Evolutionary conservation across 2,888 invertebrate species (phyloP), one percentile per base, ranked within the genome.

Genomic region (Ectemnius continuus): DNA sequence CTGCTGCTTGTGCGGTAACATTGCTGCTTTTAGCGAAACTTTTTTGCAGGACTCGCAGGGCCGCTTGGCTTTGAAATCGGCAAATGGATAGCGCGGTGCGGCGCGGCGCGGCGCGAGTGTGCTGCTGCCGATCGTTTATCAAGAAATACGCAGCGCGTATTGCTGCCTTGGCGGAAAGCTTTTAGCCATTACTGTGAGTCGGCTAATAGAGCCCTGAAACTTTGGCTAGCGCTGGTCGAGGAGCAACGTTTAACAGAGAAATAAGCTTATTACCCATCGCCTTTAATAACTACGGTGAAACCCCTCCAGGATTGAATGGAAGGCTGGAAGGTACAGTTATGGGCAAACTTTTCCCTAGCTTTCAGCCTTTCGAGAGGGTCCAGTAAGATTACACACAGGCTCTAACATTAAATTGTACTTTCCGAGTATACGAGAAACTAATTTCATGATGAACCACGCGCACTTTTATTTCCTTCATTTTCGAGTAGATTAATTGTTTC

Each of bases 101-200:
- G 59, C 71, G 64, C 62, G 68, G n/a, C 11, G 36, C 36, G 8
- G 59, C 71, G 64, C 62, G 68, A 75, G 75, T 70, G 67, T 71
- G 74, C 68, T 75, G 69, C 81, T 81, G 74, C 68, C 77, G 69
- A 81, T 81, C 79, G 75, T 81, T 79, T 75, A 70, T 75, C 70
- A 65, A 64, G 28, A 73, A 75, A 76, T 73, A 69, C 76, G 70
- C 67, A 8, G 23, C 62, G 48, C 59, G 69, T 36, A 11, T 36
- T 36, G 36, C 36, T 59, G 71, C 76, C 73, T 72, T 75, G 59
- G 75, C 63, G 71, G 61, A 82, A 81, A 81, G 81, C 79, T 81
- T 81, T 81, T 67, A 79, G 75, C 81, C 76, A 72, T 79, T 76
- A 77, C 73, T 75, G n/a, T 56, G 26, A 28, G 26, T 16, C 28